Base-by-base conservation (phyloP, 2,113 vertebrate genomes). In the Sebastes schlegelii region DNA sequence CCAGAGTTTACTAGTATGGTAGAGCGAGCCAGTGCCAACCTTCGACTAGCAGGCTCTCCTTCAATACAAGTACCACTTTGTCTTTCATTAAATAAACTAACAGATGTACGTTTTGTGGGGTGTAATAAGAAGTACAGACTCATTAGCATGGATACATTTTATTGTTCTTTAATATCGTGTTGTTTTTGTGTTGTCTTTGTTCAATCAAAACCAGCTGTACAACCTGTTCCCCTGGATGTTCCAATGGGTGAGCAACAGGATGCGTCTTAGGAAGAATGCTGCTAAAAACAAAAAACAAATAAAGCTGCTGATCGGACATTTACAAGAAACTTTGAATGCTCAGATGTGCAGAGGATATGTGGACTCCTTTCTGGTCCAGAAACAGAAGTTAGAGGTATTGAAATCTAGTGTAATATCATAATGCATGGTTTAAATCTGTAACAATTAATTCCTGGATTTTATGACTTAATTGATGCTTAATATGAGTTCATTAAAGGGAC, bases 311-410 rank as follows among this genome's bases (percentile, higher is more conserved):
- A 68, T 34, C 14, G 23, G 13, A 51, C 46, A 1, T 10, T 17
- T 34, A 51, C 21, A 23, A 10, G 46, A 68, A 26, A 51, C 65
- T 5, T 17, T 68, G 13, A 68, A 68, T 68, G 4, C 1, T 51
- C 46, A 68, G 13, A 34, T 34, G 21, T 51, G 65, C 65, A 68
- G 65, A 68, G 65, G 65, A 34, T 68, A 10, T 51, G 65, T 68
- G 65, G 65, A 68, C 23, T 49, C 46, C 2, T 68, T 51, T 17
- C 46, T 68, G 46, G 46, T 13, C 8, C 65, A 68, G 3, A 68
- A 51, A 49, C 65, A 67, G 65, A 67, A 49, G 13, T 7, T 67
- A 26, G 45, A 67, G 65, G 65, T 67, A 49, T 8, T 23, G 3
- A 26, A 49, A 67, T 49, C 45, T 16, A 49, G 12, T 49, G 13